Evolutionary conservation across 2,113 vertebrate species (phyloP).

Genomic region (Scophthalmus maximus): DNA sequence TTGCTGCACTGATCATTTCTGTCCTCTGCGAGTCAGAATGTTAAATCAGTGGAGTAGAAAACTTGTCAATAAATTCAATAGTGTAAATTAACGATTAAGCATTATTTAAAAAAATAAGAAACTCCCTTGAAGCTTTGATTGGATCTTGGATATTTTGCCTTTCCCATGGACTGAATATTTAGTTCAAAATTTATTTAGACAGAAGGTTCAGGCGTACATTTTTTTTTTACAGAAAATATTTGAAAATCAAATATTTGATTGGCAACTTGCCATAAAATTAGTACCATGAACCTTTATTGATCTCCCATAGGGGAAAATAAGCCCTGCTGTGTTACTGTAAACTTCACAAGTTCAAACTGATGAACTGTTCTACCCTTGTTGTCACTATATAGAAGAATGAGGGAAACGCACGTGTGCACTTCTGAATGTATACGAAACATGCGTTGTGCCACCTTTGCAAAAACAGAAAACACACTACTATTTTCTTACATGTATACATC

Average conservation of each 20-base stretch:
- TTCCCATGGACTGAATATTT: conserved; percentile 12
- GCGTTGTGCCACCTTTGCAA: conserved; percentile 30
- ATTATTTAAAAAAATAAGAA: too few species aligned
- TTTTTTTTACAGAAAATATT: too few species aligned
- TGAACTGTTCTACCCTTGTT: conserved; percentile 26
- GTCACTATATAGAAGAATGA: conserved; percentile 15
- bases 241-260: too few species aligned
- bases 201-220: too few species aligned
- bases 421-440: conserved; percentile 66
- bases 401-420: conserved; percentile 38
- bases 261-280: background rate
- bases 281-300: too few species aligned
- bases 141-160: conserved; percentile 1
- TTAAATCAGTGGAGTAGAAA: too few species aligned
- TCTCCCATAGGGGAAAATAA: too few species aligned
- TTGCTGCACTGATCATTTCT: too few species aligned
- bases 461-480: conserved; percentile 30
- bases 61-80: too few species aligned
- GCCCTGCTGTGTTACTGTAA: conserved; percentile 3
- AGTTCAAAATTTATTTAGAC: too few species aligned
- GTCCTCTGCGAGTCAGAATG: too few species aligned
- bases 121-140: background rate
- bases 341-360: background rate
- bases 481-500: background rate
- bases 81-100: too few species aligned